These are phyloP conservation scores for Melinaea menophilus DNA, from an alignment of 2,888 invertebrate genomes.

Conservation along the genomic window DNA sequence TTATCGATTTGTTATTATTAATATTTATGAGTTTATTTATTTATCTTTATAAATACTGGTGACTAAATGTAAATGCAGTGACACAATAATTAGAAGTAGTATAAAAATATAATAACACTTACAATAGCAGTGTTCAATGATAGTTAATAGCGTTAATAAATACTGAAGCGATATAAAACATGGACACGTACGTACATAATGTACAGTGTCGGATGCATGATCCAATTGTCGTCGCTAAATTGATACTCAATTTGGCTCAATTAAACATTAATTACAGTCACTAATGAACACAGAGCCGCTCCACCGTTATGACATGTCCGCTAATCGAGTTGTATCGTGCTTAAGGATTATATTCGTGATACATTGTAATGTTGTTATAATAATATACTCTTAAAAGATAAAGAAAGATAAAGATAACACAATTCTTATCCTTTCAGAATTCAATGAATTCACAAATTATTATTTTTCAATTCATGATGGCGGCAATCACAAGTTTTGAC, in stretches of 20 bases:
- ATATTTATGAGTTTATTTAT: too few relatives aligned
- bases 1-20: not conserved
- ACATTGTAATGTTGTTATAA: too few relatives aligned
- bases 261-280: constrained; percentile 74
- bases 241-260: constrained; percentile 76
- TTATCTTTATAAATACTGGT: too few relatives aligned
- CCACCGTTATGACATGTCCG: constrained; percentile 43
- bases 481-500: too few relatives aligned
- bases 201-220: constrained; percentile 51
- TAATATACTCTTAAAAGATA: too few relatives aligned
- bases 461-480: too few relatives aligned
- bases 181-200: constrained; percentile 9
- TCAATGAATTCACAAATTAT: too few relatives aligned
- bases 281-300: constrained; percentile 70
- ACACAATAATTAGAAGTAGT: too few relatives aligned
- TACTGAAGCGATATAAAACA: not conserved
- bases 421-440: too few relatives aligned
- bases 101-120: not conserved
- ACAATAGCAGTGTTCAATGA: not conserved
- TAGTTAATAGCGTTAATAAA: not conserved
- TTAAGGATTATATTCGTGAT: constrained; percentile 2
- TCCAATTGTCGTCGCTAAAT: constrained; percentile 73
- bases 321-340: constrained; percentile 25
- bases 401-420: too few relatives aligned
- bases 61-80: too few relatives aligned